Evolutionary conservation across 2,797 vertebrate species (phyloP), one percentile per base, ranked within the genome.

Genomic region (Echeneis naucrates): DNA sequence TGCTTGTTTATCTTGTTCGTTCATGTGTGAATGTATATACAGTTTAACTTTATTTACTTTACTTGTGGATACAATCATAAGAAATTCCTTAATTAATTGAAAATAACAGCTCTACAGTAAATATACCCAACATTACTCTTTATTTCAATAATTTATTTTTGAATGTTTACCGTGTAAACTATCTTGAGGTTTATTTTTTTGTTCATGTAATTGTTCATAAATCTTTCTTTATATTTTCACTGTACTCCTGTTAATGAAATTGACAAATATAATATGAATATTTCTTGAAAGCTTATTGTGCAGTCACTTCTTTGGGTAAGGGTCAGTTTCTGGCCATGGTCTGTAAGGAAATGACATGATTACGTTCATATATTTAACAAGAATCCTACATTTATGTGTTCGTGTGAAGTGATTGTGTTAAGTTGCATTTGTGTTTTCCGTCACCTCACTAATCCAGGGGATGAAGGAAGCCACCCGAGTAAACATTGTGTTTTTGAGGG

Each of bases 361-460:
- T 45, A 53, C 8, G 10, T 75, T 67, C 47, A 2, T 38, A 48
- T 23, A 56, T 17, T 42, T 61, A 1, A 62, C 6, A 69, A n/a
- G n/a, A 13, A 9, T 1, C 21, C 8, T 23, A 33, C n/a, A 10
- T 16, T 7, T 24, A 7, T 24, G 37, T 14, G 8, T 35, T 8
- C 2, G 24, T 66, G 38, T 51, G 4, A 42, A 17, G 30, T 24
- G 42, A 26, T 47, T 67, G 4, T 66, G 44, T 48, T 6, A 38
- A 17, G n/a, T n/a, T n/a, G n/a, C 48, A 37, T 24, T 21, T 33
- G 19, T 42, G 32, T 8, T 13, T 47, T 54, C 13, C 37, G 80
- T 90, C 61, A 93, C 90, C 87, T 90, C 83, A 14, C 50, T 81
- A 77, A 93, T 90, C 89, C 89, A 93, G 33, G 87, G 83, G 57